A percentile compares a stretch with the other conserved stretches of the same genome.
Conservation (phyloP, 2,888 invertebrate genomes). For the Phrixothrix hirtus region DNA sequence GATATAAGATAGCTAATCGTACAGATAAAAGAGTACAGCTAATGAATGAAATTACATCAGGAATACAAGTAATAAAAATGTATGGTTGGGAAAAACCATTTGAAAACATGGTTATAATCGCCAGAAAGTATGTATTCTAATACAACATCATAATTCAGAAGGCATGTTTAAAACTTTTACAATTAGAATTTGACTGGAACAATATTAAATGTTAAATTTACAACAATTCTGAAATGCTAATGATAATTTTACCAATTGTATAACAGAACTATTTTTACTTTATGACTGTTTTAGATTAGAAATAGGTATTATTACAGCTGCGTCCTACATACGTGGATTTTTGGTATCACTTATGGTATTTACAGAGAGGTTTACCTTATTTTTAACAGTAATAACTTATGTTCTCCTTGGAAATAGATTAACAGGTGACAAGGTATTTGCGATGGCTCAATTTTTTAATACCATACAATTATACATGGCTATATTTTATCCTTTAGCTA, state of each 20-base stretch:
- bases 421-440: constrained; percentile 70
- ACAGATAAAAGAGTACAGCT: constrained; percentile 71
- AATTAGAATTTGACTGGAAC: no score
- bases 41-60: constrained; percentile 75
- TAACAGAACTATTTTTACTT: no score
- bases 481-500: constrained; percentile 66
- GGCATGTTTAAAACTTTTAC: no score
- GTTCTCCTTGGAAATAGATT: constrained; percentile 66
- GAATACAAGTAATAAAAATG: constrained; percentile 78
- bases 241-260: no score
- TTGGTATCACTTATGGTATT: constrained; percentile 72
- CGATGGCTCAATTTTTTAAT: constrained; percentile 78
- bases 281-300: constrained; percentile 62
- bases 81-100: constrained; percentile 79
- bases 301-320: constrained; percentile 67
- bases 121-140: constrained; percentile 64
- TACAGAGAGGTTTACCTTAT: constrained; percentile 82
- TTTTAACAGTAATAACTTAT: constrained; percentile 77
- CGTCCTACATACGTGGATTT: constrained; percentile 69
- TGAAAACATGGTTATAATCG: constrained; percentile 62
- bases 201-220: no score
- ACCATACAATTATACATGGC: constrained; percentile 70
- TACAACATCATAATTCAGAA: no score
- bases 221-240: no score
- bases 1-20: constrained; percentile 56